Evolutionary conservation across 2,888 invertebrate genomes (phyloP), one percentile per base, ranked within the genome.

Genomic region (Erebia epiphron): DNA sequence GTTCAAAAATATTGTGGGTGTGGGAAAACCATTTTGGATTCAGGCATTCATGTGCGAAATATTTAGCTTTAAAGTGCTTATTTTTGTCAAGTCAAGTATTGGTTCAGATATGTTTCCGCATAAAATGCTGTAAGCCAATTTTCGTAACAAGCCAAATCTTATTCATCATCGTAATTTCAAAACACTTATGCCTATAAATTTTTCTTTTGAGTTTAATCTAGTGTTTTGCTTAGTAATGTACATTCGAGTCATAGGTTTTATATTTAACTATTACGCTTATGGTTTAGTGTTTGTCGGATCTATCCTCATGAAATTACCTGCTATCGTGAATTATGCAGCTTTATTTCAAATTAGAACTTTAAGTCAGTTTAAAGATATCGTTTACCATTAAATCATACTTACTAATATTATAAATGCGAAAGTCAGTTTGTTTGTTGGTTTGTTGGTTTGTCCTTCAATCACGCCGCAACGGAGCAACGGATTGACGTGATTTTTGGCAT

Each of bases 201-300:
- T 46, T 62, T 21, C 49, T 62, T 46, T 49, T 26, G 14, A 62
- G 46, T 18, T 61, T 62, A 49, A 14, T 62, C 49, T 49, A 18
- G 49, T 62, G 62, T 49, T 62, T 62, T 18, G 46, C 46, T 49
- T 43, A 10, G 18, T 43, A 61, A 62, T 49, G 49, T 62, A 46
- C 46, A 49, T 21, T 46, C 21, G 62, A 62, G 46, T 62, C 46
- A 62, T 46, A 14, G 11, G 49, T 21, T 46, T 61, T 46, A 62
- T 46, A 49, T 62, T 62, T 62, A 62, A 21, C 49, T 62, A 21
- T 49, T 62, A 62, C 21, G 21, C 16, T 61, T 62, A 21, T 13
- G 49, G 46, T 21, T 62, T 21, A 62, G 21, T 49, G 49, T 62
- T 21, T 7, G 2, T 11, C 8, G 14, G 3, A 49, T 62, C 18